Percentiles rank a stretch among this genome's conserved stretches.
Evolutionary conservation across 1,140 invertebrate genomes (phyloP).

Genomic region (Micrasema minimum): DNA sequence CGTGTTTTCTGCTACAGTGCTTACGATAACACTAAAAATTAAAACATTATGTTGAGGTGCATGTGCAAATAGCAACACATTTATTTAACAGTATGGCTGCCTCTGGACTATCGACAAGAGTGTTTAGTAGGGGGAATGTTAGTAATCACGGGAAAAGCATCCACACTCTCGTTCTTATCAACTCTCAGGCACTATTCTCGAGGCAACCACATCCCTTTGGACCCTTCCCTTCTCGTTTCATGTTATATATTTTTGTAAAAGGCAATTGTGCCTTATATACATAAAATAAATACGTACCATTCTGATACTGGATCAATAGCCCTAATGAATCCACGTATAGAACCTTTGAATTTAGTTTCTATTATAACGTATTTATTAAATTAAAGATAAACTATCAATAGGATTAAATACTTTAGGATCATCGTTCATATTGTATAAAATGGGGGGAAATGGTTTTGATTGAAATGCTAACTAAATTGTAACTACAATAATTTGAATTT

Average conservation of each 20-base stretch:
- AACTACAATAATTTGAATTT: too few relatives aligned
- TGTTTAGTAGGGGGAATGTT: too few relatives aligned
- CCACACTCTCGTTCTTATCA: too few relatives aligned
- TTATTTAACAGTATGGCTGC: too few relatives aligned
- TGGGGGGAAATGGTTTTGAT: too few relatives aligned
- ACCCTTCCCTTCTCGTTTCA: too few relatives aligned
- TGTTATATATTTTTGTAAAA: neutral
- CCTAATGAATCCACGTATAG: constrained; percentile 41
- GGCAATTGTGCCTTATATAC: neutral
- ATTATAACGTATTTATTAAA: constrained; percentile 38
- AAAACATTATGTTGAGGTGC: constrained; percentile 12
- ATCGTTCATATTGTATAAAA: neutral
- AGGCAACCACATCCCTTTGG: too few relatives aligned
- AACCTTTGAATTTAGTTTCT: constrained; percentile 26
- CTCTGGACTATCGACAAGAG: too few relatives aligned
- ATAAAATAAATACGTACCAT: constrained; percentile 35
- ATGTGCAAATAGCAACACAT: too few relatives aligned
- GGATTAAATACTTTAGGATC: neutral
- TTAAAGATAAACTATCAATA: constrained; percentile 14
- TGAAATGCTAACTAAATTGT: too few relatives aligned
- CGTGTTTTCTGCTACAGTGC: constrained; percentile 6
- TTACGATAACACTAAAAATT: constrained; percentile 45
- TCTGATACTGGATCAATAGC: constrained; percentile 48
- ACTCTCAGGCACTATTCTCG: too few relatives aligned
- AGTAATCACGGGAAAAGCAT: too few relatives aligned